phyloP scores from a whole-genome alignment of 2,113 vertebrate species.

The Periophthalmus modestus region DNA sequence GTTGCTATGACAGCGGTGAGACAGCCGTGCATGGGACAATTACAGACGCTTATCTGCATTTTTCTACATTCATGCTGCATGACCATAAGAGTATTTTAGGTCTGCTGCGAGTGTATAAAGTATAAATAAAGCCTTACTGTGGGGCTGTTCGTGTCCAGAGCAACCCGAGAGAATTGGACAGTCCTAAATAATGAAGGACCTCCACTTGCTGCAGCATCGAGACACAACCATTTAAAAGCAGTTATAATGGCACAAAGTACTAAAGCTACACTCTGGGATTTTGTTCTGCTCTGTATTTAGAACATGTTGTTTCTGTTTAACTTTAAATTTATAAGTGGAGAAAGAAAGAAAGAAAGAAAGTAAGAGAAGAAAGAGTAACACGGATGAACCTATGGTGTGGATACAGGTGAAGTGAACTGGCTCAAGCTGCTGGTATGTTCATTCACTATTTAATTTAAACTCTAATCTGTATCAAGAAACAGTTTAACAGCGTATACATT shows the following conservation, averaged over 20 bases:
- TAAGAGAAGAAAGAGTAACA: no score
- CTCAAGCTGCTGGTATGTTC: neutral
- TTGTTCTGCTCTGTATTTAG: neutral
- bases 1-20: no score
- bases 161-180: slow-evolving; percentile 59
- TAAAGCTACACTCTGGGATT: neutral
- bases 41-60: no score
- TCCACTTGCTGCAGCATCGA: slow-evolving; percentile 50
- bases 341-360: no score
- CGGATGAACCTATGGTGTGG: no score
- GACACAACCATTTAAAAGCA: slow-evolving; percentile 20
- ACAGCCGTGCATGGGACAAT: no score
- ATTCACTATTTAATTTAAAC: no score
- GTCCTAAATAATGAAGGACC: slow-evolving; percentile 71
- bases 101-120: neutral
- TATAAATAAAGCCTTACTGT: neutral
- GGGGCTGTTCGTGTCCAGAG: slow-evolving; percentile 47
- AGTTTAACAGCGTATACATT: no score
- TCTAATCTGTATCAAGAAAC: no score
- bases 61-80: neutral
- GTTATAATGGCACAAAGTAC: no score
- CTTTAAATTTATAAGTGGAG: neutral
- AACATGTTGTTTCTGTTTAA: neutral
- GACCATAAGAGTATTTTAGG: neutral
- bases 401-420: neutral